These are phyloP conservation scores for Ptilonorhynchus violaceus DNA, from an alignment of 2,113 vertebrate species.

Conservation along the genomic window DNA sequence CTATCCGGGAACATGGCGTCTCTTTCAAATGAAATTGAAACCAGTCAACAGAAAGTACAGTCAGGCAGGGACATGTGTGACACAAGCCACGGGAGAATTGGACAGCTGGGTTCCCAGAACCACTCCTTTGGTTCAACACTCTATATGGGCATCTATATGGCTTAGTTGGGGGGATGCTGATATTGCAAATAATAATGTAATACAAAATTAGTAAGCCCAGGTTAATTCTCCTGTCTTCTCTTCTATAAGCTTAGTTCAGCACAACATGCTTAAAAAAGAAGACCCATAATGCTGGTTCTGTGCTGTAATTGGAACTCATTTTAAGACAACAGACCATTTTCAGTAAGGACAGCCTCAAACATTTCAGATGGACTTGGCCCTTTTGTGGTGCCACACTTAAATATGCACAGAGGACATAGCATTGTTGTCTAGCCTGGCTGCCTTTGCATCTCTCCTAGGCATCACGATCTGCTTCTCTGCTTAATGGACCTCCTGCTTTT, in stretches of 20 bases:
- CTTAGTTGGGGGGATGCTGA: neutral
- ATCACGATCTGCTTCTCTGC: neutral
- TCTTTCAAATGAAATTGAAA: neutral
- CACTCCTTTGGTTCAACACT: neutral
- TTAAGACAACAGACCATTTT: neutral
- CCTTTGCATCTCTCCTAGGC: neutral
- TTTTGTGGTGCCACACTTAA: neutral
- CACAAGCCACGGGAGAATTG: neutral
- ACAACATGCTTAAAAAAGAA: neutral
- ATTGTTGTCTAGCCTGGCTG: neutral
- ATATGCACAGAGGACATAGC: neutral
- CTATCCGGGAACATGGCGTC: neutral
- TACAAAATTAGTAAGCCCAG: neutral
- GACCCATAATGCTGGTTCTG: neutral
- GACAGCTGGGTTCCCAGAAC: neutral
- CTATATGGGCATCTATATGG: neutral
- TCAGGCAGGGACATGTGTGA: neutral
- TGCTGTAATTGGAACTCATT: neutral
- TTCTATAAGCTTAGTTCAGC: neutral
- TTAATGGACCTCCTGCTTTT: neutral
- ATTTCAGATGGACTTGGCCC: neutral
- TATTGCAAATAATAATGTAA: neutral
- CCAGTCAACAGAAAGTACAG: neutral
- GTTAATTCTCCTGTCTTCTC: neutral
- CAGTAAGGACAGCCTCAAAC: fast-evolving